Percentiles rank a stretch among this genome's conserved stretches.
phyloP scores from a whole-genome alignment of 2,113 vertebrate species.

The Gymnorhina tibicen region DNA sequence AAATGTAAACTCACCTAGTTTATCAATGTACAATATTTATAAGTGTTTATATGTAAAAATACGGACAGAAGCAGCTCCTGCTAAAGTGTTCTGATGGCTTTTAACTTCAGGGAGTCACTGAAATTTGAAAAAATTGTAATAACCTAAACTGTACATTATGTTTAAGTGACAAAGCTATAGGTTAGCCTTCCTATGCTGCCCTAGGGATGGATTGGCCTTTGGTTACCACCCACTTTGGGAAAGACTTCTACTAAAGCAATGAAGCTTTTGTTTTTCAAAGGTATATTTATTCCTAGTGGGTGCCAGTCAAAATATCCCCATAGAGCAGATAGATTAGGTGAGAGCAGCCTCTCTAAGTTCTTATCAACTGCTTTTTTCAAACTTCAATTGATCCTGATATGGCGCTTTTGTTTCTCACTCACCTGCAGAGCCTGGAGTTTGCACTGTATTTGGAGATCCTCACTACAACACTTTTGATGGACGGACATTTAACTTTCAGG shows the following conservation, averaged over 20 bases:
- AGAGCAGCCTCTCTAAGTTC: background rate
- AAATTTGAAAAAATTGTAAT: background rate
- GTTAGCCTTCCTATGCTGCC: background rate
- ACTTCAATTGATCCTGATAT: constrained; percentile 47
- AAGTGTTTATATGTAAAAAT: background rate
- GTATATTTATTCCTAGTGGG: background rate
- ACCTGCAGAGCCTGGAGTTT: constrained; percentile 92
- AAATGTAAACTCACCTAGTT: background rate
- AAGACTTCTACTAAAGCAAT: background rate
- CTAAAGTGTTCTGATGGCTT: background rate
- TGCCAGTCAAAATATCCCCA: background rate
- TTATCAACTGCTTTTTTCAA: background rate
- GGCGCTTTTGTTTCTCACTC: constrained; percentile 71
- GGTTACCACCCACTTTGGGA: background rate
- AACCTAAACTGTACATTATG: background rate
- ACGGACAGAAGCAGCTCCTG: background rate
- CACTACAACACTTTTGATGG: constrained; percentile 99
- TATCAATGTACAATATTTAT: background rate
- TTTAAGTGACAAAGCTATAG: background rate
- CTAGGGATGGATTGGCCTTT: background rate
- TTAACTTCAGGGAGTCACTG: background rate
- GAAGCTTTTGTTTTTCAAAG: background rate
- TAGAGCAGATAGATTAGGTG: background rate
- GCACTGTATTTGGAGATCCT: constrained; percentile 97
- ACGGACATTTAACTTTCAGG: constrained; percentile 99